Conservation (phyloP, 2,797 vertebrate species). For the Lepus oiostolus region DNA sequence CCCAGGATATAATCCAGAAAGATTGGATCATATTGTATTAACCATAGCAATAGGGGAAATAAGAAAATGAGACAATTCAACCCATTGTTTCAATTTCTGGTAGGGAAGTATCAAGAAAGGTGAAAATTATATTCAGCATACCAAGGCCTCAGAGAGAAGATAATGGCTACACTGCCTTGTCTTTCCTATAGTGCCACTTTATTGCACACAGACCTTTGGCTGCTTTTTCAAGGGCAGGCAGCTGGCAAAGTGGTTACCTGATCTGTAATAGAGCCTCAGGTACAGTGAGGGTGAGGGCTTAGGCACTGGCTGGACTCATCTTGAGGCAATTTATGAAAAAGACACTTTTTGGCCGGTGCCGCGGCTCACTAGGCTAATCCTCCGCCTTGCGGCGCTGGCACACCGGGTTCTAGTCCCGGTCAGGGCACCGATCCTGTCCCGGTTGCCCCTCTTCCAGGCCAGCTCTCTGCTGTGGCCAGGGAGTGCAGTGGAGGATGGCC, state of each 20-base stretch:
- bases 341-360: neutral
- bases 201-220: neutral
- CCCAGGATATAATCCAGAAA: neutral
- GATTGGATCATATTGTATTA: neutral
- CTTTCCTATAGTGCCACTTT: neutral
- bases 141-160: neutral
- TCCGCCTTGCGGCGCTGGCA: too few relatives aligned
- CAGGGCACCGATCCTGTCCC: too few relatives aligned
- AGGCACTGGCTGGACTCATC: neutral
- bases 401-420: too few relatives aligned
- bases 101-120: neutral
- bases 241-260: neutral
- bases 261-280: neutral
- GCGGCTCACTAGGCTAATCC: too few relatives aligned
- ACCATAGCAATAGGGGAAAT: neutral
- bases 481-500: too few relatives aligned
- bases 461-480: too few relatives aligned
- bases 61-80: neutral
- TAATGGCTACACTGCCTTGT: neutral
- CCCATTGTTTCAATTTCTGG: neutral
- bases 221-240: neutral
- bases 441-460: too few relatives aligned
- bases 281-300: neutral
- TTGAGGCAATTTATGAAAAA: neutral
- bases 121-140: neutral